Percentiles rank a stretch among this genome's conserved stretches.
Evolutionary conservation across 2,797 vertebrate species (phyloP).

Genomic region (Lacerta bilineata): DNA sequence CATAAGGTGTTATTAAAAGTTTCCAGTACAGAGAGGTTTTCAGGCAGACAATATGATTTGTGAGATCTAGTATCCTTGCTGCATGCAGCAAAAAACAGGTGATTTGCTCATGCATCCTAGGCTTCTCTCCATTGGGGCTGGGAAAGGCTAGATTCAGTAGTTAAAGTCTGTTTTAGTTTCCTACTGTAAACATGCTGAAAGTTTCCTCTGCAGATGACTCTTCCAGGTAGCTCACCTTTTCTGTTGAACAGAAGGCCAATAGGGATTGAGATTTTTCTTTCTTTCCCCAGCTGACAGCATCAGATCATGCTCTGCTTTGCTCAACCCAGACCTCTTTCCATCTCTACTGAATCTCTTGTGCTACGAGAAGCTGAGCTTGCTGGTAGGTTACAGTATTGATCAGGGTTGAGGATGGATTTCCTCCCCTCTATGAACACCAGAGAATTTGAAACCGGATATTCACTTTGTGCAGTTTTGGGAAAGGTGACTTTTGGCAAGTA

Average conservation of each 20-base stretch:
- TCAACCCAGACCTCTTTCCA: slow-evolving; percentile 86
- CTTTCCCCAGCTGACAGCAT: slow-evolving; percentile 81
- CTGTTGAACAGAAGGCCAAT: not conserved
- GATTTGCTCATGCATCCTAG: not conserved
- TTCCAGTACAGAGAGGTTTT: not conserved
- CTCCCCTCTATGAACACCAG: not conserved
- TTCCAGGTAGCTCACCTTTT: not conserved
- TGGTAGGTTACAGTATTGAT: slow-evolving; percentile 80
- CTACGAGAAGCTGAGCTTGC: slow-evolving; percentile 84
- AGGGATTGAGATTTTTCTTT: fast-evolving
- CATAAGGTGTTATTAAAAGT: not conserved
- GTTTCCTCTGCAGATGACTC: not conserved
- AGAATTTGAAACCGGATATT: not conserved
- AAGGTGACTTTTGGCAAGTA: not conserved
- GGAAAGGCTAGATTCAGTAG: not conserved
- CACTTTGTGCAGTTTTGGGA: not conserved
- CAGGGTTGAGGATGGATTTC: not conserved
- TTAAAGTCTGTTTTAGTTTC: not conserved
- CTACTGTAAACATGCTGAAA: not conserved
- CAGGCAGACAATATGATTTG: not conserved
- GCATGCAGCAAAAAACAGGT: not conserved
- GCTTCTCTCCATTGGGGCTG: not conserved
- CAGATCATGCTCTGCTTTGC: slow-evolving; percentile 83
- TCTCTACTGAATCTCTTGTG: slow-evolving; percentile 88
- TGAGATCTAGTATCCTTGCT: not conserved